Evolutionary conservation across 2,888 invertebrate genomes (phyloP).

Genomic region (Thumatha senex): DNA sequence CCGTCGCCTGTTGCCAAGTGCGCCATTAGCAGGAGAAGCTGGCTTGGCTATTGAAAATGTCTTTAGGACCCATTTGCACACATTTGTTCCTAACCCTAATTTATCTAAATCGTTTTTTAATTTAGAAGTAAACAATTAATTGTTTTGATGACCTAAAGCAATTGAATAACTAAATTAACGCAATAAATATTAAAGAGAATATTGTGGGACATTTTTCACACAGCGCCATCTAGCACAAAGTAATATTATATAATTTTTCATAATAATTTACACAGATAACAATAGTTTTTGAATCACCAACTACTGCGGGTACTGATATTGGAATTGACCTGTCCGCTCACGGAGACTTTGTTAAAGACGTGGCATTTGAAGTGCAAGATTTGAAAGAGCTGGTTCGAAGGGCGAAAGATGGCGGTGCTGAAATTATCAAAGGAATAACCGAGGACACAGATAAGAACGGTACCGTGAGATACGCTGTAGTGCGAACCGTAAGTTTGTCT

Average conservation of each 20-base stretch:
- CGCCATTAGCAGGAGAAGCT: too few relatives aligned
- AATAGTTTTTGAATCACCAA: constrained; percentile 95
- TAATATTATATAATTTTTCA: neutral
- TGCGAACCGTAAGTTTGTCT: constrained; percentile 90
- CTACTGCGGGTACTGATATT: constrained; percentile 82
- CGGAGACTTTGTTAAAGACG: constrained; percentile 98
- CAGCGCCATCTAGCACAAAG: too few relatives aligned
- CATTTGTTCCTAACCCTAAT: too few relatives aligned
- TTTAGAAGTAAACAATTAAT: too few relatives aligned
- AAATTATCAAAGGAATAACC: constrained; percentile 91
- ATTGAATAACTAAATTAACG: too few relatives aligned
- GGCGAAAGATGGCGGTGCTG: constrained; percentile 93
- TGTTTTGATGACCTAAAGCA: too few relatives aligned
- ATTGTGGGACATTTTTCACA: too few relatives aligned
- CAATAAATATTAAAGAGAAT: too few relatives aligned
- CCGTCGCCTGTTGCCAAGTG: too few relatives aligned
- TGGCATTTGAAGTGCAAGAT: constrained; percentile 96
- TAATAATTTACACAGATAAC: constrained; percentile 84
- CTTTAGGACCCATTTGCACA: too few relatives aligned
- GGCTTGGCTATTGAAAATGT: too few relatives aligned
- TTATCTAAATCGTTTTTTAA: too few relatives aligned
- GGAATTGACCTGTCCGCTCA: constrained; percentile 91
- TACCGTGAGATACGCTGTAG: constrained; percentile 91
- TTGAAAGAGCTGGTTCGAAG: constrained; percentile 91
- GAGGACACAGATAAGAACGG: constrained; percentile 94